These are phyloP conservation scores for Chondrilla cf. caribensis DNA, from an alignment of 37 sponge, comb jelly and placozoan species.

Conservation along the genomic window DNA sequence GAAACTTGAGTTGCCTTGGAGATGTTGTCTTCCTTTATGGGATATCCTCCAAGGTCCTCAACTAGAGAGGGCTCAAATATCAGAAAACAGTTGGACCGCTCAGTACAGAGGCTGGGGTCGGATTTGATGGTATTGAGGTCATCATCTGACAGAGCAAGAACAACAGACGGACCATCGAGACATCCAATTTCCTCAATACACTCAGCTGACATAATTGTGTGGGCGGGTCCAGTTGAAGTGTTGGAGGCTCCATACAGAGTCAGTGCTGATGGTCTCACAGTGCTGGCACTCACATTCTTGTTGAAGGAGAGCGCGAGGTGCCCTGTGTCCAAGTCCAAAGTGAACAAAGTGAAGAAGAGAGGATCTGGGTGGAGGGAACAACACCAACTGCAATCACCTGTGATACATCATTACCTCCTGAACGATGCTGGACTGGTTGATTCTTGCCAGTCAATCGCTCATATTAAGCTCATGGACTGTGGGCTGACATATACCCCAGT, in stretches of 20 bases:
- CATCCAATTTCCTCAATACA: background rate
- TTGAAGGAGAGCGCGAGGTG: background rate
- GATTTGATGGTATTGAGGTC: background rate
- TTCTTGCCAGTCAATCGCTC: too few species aligned
- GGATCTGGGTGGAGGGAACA: background rate
- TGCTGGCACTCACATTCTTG: slow-evolving; percentile 6
- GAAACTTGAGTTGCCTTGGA: background rate
- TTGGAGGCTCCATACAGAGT: background rate
- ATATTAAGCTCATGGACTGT: too few species aligned
- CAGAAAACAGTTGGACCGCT: background rate
- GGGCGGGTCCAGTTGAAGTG: background rate
- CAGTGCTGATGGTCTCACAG: background rate
- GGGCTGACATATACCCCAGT: too few species aligned
- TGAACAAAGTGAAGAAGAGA: background rate
- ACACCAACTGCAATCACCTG: too few species aligned
- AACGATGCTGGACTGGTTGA: too few species aligned
- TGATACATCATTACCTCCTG: too few species aligned
- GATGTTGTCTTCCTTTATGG: background rate
- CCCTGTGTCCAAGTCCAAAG: slow-evolving; percentile 7
- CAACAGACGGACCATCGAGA: background rate
- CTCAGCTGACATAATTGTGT: background rate
- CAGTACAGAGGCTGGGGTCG: background rate
- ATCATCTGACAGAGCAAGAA: background rate
- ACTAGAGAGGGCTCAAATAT: background rate
- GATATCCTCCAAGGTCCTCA: background rate